A percentile compares a stretch with the other conserved stretches of the same genome.
These are phyloP conservation scores for Ctenoplectra terminalis DNA, from an alignment of 1,140 invertebrate species.

Conservation along the genomic window DNA sequence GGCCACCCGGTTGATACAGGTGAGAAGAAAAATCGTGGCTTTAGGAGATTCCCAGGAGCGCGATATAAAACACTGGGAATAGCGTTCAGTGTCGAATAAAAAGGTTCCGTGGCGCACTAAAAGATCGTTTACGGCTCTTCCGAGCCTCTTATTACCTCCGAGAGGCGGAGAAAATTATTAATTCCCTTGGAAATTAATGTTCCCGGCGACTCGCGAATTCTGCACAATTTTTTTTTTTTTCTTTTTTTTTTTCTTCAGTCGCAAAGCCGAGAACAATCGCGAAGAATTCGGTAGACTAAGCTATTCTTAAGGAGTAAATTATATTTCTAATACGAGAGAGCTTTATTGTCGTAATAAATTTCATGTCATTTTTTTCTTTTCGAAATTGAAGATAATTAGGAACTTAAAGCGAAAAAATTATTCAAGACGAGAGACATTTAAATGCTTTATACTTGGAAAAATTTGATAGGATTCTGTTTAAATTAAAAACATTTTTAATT, in stretches of 20 bases:
- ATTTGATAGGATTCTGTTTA: no score
- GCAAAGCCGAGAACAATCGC: background rate
- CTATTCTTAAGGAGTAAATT: slow-evolving; percentile 2
- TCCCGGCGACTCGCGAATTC: background rate
- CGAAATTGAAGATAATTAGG: background rate
- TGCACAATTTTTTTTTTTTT: background rate
- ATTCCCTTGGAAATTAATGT: slow-evolving; percentile 40
- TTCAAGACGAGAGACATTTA: background rate
- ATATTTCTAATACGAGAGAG: background rate
- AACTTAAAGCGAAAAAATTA: background rate
- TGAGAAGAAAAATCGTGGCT: slow-evolving; percentile 60
- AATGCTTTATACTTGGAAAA: background rate
- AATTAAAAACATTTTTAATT: no score
- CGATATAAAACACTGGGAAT: slow-evolving; percentile 62
- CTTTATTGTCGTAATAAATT: background rate
- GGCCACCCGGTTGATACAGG: slow-evolving; percentile 39
- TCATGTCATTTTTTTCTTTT: background rate
- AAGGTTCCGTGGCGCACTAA: slow-evolving; percentile 4
- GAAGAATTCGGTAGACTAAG: background rate
- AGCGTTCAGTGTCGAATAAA: slow-evolving; percentile 50
- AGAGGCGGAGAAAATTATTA: slow-evolving; percentile 32
- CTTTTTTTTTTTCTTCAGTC: background rate
- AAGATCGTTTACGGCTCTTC: slow-evolving; percentile 42
- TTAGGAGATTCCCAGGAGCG: slow-evolving; percentile 56
- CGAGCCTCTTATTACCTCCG: slow-evolving; percentile 18